These are phyloP conservation scores for Dolichoris vasculosae DNA, from an alignment of 1,140 invertebrate species.

Conservation along the genomic window DNA sequence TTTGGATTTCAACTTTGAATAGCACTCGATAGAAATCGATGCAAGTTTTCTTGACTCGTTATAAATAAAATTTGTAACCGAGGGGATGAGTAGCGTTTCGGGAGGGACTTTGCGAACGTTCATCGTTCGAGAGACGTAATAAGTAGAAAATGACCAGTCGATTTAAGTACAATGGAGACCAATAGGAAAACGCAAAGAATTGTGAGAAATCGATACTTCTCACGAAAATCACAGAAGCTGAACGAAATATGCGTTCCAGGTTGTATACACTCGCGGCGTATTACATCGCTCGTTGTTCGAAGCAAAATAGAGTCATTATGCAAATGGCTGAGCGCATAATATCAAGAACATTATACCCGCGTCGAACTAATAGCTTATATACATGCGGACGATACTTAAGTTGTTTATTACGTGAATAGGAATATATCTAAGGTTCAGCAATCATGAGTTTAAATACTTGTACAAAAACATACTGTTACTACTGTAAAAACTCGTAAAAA, in stretches of 20 bases:
- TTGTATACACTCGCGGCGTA: slow-evolving; percentile 37
- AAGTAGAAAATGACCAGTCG: slow-evolving; percentile 39
- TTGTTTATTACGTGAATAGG: slow-evolving; percentile 30
- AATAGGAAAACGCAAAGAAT: not conserved
- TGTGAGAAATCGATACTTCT: slow-evolving; percentile 55
- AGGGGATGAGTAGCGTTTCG: not conserved
- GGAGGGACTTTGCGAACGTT: not conserved
- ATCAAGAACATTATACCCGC: slow-evolving; percentile 49
- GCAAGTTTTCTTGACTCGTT: too few species aligned
- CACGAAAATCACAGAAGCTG: slow-evolving; percentile 54
- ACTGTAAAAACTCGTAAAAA: slow-evolving; percentile 33
- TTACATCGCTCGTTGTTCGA: slow-evolving; percentile 42
- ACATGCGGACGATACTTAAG: slow-evolving; percentile 44
- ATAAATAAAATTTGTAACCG: slow-evolving; percentile 35
- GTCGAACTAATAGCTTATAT: slow-evolving; percentile 48
- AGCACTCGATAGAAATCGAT: not conserved
- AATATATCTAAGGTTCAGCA: slow-evolving; percentile 22
- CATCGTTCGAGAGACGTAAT: slow-evolving; percentile 24
- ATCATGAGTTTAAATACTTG: slow-evolving; percentile 31
- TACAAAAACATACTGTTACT: slow-evolving; percentile 23
- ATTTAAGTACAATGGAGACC: not conserved
- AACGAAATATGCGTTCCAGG: slow-evolving; percentile 52
- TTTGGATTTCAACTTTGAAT: not conserved
- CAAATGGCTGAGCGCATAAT: slow-evolving; percentile 50
- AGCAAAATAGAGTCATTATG: slow-evolving; percentile 56